A percentile compares a stretch with the other conserved stretches of the same genome.
phyloP scores from a whole-genome alignment of 2,888 invertebrate species.

The Trypoxylon attenuatum region DNA sequence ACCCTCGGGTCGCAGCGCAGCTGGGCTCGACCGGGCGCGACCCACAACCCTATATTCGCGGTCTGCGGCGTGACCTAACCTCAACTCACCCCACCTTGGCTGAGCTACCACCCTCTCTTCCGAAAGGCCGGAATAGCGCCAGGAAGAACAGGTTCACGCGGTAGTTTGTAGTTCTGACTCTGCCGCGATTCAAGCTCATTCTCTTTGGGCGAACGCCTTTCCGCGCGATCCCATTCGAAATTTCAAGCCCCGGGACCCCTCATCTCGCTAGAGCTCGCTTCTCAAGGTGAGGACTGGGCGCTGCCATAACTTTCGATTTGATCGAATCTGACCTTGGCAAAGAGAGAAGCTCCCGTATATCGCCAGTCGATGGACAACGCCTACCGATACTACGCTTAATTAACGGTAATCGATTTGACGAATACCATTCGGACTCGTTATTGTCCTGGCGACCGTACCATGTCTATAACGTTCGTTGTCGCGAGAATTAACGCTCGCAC shows the following conservation, averaged over 20 bases:
- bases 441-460: conserved; percentile 10
- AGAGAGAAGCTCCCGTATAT: conserved; percentile 35
- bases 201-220: not conserved
- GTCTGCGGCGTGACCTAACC: conserved; percentile 71
- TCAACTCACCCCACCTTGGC: conserved; percentile 63
- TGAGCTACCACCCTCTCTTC: conserved; percentile 37
- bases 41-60: conserved; percentile 74
- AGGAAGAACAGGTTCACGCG: conserved; percentile 31
- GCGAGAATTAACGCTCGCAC: not conserved
- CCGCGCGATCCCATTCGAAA: not conserved
- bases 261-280: conserved; percentile 1
- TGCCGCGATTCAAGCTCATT: not conserved
- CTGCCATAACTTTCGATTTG: conserved; percentile 41
- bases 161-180: conserved; percentile 12
- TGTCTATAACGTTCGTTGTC: not conserved
- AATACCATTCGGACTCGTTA: conserved; percentile 34
- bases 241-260: not conserved
- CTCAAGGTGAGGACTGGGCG: conserved; percentile 30
- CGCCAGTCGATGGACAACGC: conserved; percentile 27
- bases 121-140: conserved; percentile 10
- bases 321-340: conserved; percentile 45
- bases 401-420: conserved; percentile 54
- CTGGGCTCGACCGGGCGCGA: conserved; percentile 73
- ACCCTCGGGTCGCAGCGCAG: conserved; percentile 65
- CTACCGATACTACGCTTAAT: conserved; percentile 45